Percentiles rank a stretch among this genome's conserved stretches.
Evolutionary conservation across 2,113 vertebrate genomes (phyloP).

Genomic region (Struthidea cinerea): DNA sequence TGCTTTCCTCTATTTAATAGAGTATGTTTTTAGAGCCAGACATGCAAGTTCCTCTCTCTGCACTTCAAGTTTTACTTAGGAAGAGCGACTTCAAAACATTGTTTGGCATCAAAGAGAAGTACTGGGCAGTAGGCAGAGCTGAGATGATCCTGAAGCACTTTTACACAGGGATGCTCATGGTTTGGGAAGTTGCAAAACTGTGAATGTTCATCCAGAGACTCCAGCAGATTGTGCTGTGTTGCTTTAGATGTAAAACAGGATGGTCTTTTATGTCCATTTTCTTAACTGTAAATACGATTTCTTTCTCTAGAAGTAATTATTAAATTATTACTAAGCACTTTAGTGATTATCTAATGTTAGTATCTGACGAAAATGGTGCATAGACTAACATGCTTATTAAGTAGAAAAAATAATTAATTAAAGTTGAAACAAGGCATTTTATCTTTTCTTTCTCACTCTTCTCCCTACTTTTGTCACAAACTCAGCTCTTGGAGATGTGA

Average conservation of each 20-base stretch:
- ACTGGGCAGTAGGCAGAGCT: background rate
- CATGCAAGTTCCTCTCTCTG: background rate
- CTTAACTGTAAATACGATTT: background rate
- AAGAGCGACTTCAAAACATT: background rate
- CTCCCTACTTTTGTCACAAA: background rate
- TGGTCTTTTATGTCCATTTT: background rate
- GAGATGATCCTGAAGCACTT: background rate
- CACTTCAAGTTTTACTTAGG: background rate
- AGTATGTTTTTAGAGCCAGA: fast-evolving
- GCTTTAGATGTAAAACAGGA: background rate
- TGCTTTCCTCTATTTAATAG: background rate
- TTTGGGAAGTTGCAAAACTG: background rate
- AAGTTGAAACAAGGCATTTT: background rate
- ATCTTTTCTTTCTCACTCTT: background rate
- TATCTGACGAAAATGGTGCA: background rate
- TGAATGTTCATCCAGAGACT: background rate
- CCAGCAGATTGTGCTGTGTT: background rate
- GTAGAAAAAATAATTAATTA: background rate
- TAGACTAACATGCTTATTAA: background rate
- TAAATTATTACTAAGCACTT: background rate
- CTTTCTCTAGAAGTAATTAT: background rate
- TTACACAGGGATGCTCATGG: fast-evolving
- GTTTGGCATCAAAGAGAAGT: background rate
- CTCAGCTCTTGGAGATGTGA: background rate
- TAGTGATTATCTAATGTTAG: background rate